Percentiles rank a stretch among this genome's conserved stretches.
phyloP scores from a whole-genome alignment of 2,888 invertebrate genomes.

The Cantharis flavilabris region DNA sequence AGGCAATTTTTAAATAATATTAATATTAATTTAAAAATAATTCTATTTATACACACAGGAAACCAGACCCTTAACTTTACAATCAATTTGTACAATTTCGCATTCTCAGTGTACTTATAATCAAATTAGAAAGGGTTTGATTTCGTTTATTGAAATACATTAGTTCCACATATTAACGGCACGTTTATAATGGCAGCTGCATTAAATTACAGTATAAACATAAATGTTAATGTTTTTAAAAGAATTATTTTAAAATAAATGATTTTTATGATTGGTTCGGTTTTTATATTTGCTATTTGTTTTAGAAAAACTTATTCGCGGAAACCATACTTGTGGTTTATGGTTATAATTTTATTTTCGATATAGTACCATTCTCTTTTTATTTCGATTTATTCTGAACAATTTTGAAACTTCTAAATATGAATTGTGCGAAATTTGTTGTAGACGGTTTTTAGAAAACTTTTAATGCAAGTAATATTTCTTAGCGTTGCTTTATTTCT shows the following conservation, averaged over 20 bases:
- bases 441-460: neutral
- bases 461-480: neutral
- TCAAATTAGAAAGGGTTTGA: neutral
- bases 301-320: neutral
- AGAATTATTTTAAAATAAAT: neutral
- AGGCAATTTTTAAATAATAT: too few species aligned
- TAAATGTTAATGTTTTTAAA: neutral
- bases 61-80: neutral
- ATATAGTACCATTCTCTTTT: neutral
- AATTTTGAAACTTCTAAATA: neutral
- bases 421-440: neutral
- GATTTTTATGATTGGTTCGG: neutral
- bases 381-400: neutral
- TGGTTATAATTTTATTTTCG: neutral
- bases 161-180: neutral
- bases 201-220: neutral
- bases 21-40: too few species aligned
- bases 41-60: too few species aligned
- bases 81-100: neutral
- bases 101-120: neutral
- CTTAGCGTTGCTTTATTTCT: neutral
- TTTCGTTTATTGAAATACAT: neutral
- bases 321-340: neutral
- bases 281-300: neutral
- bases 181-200: neutral